These are phyloP conservation scores for Tetrao urogallus DNA, from an alignment of 2,113 vertebrate genomes.

Conservation along the genomic window DNA sequence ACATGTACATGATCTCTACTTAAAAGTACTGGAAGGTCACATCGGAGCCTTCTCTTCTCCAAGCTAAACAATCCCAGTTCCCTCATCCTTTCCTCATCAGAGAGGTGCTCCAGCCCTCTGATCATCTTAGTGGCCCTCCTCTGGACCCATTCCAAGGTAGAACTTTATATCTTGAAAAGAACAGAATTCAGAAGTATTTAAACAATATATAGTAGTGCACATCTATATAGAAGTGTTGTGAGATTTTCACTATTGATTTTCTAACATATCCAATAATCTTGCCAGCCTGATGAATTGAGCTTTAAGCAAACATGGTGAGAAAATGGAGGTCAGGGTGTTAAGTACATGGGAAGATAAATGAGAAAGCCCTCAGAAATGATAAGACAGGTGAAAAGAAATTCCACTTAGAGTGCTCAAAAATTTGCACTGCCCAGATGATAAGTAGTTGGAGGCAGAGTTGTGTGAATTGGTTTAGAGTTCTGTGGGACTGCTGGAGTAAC, in stretches of 20 bases:
- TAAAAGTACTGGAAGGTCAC: too few species aligned
- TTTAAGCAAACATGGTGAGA: not conserved
- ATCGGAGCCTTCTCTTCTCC: too few species aligned
- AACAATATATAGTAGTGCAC: not conserved
- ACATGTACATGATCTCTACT: too few species aligned
- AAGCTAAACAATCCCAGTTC: too few species aligned
- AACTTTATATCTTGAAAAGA: not conserved
- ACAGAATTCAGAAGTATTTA: not conserved
- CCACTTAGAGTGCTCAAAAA: not conserved
- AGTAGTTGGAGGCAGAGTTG: not conserved
- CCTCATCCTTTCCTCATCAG: too few species aligned
- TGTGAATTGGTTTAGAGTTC: not conserved
- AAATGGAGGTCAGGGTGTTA: not conserved
- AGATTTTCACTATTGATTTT: not conserved
- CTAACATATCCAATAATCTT: not conserved
- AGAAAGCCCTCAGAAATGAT: too few species aligned
- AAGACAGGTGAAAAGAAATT: not conserved
- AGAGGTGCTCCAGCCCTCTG: too few species aligned
- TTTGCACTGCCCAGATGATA: not conserved
- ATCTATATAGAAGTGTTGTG: not conserved
- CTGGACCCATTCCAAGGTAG: not conserved
- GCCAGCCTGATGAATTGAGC: not conserved
- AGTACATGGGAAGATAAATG: not conserved
- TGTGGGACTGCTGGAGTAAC: not conserved
- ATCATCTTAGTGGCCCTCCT: too few species aligned